Conservation (phyloP, 1,140 invertebrate genomes). For the Triops longicaudatus region DNA sequence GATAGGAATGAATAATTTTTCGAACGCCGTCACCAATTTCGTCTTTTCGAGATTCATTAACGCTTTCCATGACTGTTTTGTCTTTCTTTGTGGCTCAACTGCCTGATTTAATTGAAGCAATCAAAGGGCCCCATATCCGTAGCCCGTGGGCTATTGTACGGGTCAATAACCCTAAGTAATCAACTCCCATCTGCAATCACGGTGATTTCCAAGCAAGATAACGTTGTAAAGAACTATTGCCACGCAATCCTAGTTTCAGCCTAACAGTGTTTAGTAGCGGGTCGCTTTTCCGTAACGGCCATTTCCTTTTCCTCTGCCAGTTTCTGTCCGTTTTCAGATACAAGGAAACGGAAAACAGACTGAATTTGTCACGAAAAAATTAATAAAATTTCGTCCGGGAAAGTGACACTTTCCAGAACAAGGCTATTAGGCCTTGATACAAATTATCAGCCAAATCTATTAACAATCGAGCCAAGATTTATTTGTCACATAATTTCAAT, state of each 20-base stretch:
- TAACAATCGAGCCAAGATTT: no score
- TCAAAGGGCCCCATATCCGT: neutral
- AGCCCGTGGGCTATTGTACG: neutral
- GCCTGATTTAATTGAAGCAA: neutral
- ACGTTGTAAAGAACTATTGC: neutral
- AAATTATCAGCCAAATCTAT: no score
- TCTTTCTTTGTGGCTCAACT: neutral
- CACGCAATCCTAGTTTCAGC: neutral
- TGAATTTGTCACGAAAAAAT: no score
- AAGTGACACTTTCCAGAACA: no score
- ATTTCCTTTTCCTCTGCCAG: no score
- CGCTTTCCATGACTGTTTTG: neutral
- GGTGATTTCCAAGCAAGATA: neutral
- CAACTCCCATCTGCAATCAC: neutral
- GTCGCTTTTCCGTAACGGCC: no score
- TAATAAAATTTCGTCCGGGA: no score
- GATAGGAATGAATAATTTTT: conserved; percentile 26
- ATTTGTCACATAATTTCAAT: no score
- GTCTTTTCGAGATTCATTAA: neutral
- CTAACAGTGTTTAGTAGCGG: no score
- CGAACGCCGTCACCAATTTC: neutral
- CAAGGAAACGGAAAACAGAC: no score
- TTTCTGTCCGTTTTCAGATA: no score
- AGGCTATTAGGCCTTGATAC: no score
- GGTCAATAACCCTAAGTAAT: neutral